phyloP scores from a whole-genome alignment of 2,888 invertebrate genomes.

The Chloromyia formosa region DNA sequence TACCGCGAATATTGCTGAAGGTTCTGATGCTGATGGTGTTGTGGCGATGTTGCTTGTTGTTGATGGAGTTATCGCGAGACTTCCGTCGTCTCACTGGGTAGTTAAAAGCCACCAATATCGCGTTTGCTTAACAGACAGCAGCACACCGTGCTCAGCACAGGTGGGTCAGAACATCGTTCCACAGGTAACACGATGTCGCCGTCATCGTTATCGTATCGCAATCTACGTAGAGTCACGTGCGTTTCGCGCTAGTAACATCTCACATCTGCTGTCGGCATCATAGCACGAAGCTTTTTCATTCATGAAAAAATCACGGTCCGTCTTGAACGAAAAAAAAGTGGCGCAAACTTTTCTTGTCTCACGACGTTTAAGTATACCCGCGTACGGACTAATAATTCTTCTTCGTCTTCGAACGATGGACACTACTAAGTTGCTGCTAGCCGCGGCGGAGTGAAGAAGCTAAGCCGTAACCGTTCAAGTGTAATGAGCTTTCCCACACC shows the following conservation, averaged over 20 bases:
- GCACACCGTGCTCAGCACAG: constrained; percentile 4
- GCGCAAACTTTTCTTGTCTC: constrained; percentile 7
- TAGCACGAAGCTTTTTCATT: constrained; percentile 38
- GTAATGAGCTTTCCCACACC: constrained; percentile 19
- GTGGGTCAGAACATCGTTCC: constrained; percentile 14
- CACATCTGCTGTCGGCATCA: constrained; percentile 30
- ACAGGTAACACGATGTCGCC: constrained; percentile 24
- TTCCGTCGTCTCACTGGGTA: constrained; percentile 7
- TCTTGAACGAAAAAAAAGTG: constrained; percentile 18
- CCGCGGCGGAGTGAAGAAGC: background rate
- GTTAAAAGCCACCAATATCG: background rate
- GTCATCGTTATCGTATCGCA: constrained; percentile 16
- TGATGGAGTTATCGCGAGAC: constrained; percentile 9
- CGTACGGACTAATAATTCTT: background rate
- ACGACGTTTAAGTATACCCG: background rate
- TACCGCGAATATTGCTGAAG: constrained; percentile 27
- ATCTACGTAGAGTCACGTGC: constrained; percentile 32
- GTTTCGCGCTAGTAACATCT: constrained; percentile 24
- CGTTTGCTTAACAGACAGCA: constrained; percentile 6
- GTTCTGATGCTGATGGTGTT: constrained; percentile 5
- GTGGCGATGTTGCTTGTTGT: constrained; percentile 25
- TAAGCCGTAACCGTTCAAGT: constrained; percentile 9
- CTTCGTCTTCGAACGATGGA: background rate
- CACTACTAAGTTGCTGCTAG: background rate
- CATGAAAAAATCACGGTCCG: constrained; percentile 36